Conservation (phyloP, 2,113 vertebrate genomes). For the Boleophthalmus pectinirostris region DNA sequence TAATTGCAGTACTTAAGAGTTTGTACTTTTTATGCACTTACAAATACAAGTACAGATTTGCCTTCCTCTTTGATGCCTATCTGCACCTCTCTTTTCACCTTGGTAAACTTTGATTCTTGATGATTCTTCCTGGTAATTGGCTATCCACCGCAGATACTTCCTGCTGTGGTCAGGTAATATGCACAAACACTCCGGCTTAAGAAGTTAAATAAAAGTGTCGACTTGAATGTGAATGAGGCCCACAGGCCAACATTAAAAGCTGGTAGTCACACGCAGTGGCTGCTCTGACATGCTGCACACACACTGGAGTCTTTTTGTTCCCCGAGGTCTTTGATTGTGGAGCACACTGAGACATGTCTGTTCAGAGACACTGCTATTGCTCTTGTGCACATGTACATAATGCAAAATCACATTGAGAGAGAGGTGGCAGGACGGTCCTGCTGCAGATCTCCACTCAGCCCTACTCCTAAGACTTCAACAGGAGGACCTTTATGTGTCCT, state of each 20-base stretch:
- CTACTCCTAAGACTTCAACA: too few species aligned
- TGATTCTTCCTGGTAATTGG: not conserved
- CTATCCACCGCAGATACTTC: not conserved
- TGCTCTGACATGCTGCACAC: slow-evolving; percentile 34
- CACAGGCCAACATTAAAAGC: slow-evolving; percentile 25
- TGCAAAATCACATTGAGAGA: not conserved
- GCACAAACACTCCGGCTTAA: not conserved
- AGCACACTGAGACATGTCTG: slow-evolving; percentile 31
- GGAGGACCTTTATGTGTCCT: too few species aligned
- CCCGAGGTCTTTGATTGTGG: slow-evolving; percentile 22
- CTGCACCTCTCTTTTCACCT: not conserved
- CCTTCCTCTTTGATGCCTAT: not conserved
- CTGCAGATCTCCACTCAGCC: too few species aligned
- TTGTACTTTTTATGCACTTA: not conserved
- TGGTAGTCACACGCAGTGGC: slow-evolving; percentile 23
- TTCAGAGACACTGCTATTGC: slow-evolving; percentile 29
- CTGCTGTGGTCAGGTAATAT: not conserved
- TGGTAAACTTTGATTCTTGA: too few species aligned
- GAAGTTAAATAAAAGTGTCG: not conserved
- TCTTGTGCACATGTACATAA: not conserved
- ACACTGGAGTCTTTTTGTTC: slow-evolving; percentile 3
- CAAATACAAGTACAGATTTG: not conserved
- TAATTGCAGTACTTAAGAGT: too few species aligned
- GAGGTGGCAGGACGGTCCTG: too few species aligned
- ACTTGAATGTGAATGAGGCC: slow-evolving; percentile 20